Conservation (phyloP, 2,113 vertebrate genomes). For the Syrrhaptes paradoxus region DNA sequence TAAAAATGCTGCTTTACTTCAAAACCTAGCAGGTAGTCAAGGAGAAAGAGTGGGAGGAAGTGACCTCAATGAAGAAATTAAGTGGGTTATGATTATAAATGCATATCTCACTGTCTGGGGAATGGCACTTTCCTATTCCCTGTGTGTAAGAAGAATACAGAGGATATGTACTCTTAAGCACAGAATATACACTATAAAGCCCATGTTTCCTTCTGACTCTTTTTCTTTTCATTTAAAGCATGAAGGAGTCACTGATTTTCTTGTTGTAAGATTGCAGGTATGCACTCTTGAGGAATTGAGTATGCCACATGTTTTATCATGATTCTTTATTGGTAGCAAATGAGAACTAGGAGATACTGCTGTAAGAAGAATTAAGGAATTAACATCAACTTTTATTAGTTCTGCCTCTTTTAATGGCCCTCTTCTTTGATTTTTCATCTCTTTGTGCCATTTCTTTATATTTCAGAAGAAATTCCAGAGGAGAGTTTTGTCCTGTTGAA, state of each 20-base stretch:
- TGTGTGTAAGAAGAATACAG: neutral
- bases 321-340: neutral
- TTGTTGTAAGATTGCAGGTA: neutral
- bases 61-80: neutral
- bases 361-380: neutral
- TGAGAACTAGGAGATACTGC: neutral
- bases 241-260: neutral
- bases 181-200: neutral
- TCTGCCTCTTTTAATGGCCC: neutral
- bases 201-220: neutral
- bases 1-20: neutral
- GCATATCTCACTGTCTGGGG: neutral
- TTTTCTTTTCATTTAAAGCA: neutral
- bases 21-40: neutral
- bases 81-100: neutral
- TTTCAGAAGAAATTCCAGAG: neutral
- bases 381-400: neutral
- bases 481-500: neutral
- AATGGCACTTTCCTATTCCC: neutral
- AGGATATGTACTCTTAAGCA: neutral
- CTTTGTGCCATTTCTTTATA: neutral
- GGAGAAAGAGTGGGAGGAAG: neutral
- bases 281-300: neutral
- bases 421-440: neutral
- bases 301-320: neutral